These are phyloP conservation scores for Platichthys flesus DNA, from an alignment of 2,113 vertebrate genomes.

Conservation along the genomic window DNA sequence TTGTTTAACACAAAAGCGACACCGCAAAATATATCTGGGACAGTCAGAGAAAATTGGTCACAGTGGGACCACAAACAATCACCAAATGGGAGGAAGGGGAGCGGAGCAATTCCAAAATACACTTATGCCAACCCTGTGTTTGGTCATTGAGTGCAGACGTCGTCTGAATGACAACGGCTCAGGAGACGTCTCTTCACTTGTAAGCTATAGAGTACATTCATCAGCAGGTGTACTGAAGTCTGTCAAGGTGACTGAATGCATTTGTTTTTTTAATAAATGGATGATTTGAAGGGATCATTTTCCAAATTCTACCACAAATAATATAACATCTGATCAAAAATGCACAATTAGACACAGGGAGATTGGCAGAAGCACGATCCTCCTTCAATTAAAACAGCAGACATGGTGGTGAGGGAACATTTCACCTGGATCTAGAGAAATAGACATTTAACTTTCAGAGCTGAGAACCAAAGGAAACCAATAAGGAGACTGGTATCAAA, in stretches of 20 bases:
- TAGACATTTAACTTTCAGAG: too few relatives aligned
- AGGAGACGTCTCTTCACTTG: too few relatives aligned
- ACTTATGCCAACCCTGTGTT: not conserved
- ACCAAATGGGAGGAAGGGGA: not conserved
- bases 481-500: too few relatives aligned
- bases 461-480: too few relatives aligned
- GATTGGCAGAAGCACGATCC: not conserved
- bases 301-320: not conserved
- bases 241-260: not conserved
- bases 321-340: not conserved
- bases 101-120: not conserved
- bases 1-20: not conserved
- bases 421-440: too few relatives aligned
- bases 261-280: not conserved
- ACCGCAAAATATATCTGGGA: not conserved
- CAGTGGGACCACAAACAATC: conserved; percentile 5
- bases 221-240: not conserved
- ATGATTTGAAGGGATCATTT: not conserved
- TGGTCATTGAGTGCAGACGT: not conserved
- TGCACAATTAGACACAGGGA: not conserved
- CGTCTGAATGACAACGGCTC: not conserved
- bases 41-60: not conserved
- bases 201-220: not conserved
- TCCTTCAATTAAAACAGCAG: too few relatives aligned
- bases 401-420: too few relatives aligned